Percentiles rank a stretch among this genome's conserved stretches.
phyloP scores from a whole-genome alignment of 2,888 invertebrate genomes.

The Acanthococcus lagerstroemiae region DNA sequence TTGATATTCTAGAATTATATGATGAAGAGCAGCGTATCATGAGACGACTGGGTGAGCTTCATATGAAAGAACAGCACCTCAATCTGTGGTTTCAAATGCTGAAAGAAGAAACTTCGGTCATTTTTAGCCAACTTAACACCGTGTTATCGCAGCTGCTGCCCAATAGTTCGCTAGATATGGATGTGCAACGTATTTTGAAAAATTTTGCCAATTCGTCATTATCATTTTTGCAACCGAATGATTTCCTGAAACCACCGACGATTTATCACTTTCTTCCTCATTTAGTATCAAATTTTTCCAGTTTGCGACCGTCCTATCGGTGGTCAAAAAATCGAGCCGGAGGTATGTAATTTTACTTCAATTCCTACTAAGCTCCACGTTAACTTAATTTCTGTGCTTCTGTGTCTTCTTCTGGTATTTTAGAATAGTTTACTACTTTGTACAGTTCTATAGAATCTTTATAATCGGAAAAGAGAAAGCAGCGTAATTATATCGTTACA shows the following conservation, averaged over 20 bases:
- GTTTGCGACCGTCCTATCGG: slow-evolving; percentile 66
- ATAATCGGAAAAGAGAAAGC: too few species aligned
- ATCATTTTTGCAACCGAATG: not conserved
- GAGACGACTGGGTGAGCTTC: slow-evolving; percentile 62
- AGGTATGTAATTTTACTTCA: slow-evolving; percentile 42
- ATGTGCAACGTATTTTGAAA: not conserved
- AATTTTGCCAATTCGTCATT: slow-evolving; percentile 48
- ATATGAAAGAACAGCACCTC: slow-evolving; percentile 65
- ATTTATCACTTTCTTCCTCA: slow-evolving; percentile 81
- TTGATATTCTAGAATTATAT: slow-evolving; percentile 48
- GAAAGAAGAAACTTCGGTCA: slow-evolving; percentile 4
- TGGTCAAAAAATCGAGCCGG: slow-evolving; percentile 62
- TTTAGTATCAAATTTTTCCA: slow-evolving; percentile 61
- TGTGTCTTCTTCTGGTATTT: too few species aligned
- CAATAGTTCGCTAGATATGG: not conserved
- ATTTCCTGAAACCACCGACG: slow-evolving; percentile 48
- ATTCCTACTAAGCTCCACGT: not conserved
- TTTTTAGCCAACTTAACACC: slow-evolving; percentile 4
- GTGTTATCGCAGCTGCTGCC: not conserved
- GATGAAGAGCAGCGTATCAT: slow-evolving; percentile 45
- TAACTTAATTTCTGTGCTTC: not conserved
- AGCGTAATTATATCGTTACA: too few species aligned
- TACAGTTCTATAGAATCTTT: too few species aligned
- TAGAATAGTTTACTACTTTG: too few species aligned
- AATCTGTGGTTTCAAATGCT: slow-evolving; percentile 42